Conservation (phyloP, 2,113 vertebrate genomes). For the Petrocephalus zakoni region DNA sequence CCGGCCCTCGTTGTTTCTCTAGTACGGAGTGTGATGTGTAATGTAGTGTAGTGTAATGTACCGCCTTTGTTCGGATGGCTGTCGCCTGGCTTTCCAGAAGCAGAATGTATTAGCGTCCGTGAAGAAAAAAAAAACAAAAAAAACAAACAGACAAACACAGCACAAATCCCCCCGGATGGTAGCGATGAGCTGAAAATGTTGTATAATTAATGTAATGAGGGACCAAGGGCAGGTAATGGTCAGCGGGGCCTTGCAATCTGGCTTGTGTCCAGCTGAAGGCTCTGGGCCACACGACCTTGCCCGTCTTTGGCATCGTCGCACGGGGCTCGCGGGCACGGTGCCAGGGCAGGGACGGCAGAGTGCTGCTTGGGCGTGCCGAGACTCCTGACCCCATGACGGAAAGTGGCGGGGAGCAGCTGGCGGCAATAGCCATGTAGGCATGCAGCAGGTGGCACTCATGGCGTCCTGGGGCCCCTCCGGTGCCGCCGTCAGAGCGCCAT, state of each 20-base stretch:
- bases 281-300: slow-evolving; percentile 7
- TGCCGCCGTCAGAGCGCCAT: neutral
- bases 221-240: neutral
- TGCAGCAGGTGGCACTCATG: slow-evolving; percentile 1
- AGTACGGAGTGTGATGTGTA: too few relatives aligned
- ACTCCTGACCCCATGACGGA: neutral
- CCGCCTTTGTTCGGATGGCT: slow-evolving; percentile 31
- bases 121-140: neutral
- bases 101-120: slow-evolving; percentile 34
- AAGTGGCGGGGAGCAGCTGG: slow-evolving; percentile 10
- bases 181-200: neutral
- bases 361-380: neutral
- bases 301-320: neutral
- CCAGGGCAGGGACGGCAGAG: neutral
- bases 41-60: too few relatives aligned
- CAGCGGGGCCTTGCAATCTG: neutral
- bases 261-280: neutral
- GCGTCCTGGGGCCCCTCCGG: neutral
- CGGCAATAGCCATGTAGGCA: neutral
- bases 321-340: neutral
- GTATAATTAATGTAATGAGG: neutral
- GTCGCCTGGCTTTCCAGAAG: slow-evolving; percentile 41
- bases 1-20: slow-evolving; percentile 52
- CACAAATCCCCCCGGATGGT: neutral
- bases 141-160: neutral